phyloP scores from a whole-genome alignment of 2,113 vertebrate species.

The Prionailurus viverrinus region DNA sequence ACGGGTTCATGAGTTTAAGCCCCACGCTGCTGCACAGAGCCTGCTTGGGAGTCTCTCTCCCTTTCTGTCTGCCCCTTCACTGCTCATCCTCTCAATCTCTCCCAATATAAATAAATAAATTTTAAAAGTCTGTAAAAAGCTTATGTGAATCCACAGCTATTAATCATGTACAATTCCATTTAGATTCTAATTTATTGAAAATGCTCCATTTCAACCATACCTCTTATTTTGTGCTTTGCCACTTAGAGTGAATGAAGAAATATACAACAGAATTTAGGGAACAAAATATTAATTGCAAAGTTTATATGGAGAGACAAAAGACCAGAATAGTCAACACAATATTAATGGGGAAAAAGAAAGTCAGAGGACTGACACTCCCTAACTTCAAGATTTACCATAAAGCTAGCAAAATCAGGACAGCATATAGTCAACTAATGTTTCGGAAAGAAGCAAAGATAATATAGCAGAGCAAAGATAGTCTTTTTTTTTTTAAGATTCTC shows the following conservation, averaged over 20 bases:
- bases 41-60: too few relatives aligned
- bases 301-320: neutral
- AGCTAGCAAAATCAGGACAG: neutral
- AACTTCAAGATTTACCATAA: neutral
- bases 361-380: neutral
- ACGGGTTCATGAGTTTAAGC: too few relatives aligned
- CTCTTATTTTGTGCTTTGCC: slow-evolving; percentile 6
- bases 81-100: too few relatives aligned
- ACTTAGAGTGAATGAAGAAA: neutral
- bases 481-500: neutral
- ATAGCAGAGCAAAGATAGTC: neutral
- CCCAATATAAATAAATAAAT: too few relatives aligned
- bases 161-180: neutral
- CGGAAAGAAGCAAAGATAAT: neutral
- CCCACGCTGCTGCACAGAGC: too few relatives aligned
- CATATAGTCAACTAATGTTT: neutral
- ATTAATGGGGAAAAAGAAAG: neutral
- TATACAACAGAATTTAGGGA: neutral
- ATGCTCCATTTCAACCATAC: neutral
- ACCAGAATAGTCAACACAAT: neutral
- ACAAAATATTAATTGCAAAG: neutral
- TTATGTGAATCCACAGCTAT: neutral
- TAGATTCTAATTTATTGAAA: neutral
- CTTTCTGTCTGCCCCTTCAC: too few relatives aligned
- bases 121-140: neutral